A percentile compares a stretch with the other conserved stretches of the same genome.
Conservation (phyloP, 2,113 vertebrate genomes). For the Arvicanthis niloticus region DNA sequence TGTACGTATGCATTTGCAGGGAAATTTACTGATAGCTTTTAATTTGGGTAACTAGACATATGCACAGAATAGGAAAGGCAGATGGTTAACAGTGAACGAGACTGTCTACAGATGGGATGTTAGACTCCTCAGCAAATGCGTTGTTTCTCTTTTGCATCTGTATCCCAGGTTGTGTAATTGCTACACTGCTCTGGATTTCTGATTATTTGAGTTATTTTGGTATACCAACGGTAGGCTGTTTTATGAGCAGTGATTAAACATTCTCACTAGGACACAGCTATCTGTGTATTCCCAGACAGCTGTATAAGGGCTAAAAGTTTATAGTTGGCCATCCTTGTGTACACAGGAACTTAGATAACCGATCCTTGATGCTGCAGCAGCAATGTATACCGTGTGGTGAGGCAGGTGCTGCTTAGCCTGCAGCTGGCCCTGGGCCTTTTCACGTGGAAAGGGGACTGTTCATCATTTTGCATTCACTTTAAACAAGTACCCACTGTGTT, state of each 20-base stretch:
- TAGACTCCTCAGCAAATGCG: not conserved
- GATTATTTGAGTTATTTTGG: constrained; percentile 55
- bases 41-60: not conserved
- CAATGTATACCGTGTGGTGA: not conserved
- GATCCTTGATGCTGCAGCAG: constrained; percentile 20
- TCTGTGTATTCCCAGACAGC: not conserved
- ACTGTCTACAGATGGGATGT: not conserved
- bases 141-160: not conserved
- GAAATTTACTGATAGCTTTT: not conserved
- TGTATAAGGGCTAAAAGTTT: not conserved
- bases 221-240: not conserved
- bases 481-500: not conserved
- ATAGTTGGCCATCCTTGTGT: not conserved
- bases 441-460: constrained; percentile 48
- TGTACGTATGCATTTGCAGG: not conserved
- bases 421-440: not conserved
- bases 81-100: not conserved
- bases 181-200: constrained; percentile 16
- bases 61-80: not conserved
- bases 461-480: not conserved
- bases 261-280: not conserved
- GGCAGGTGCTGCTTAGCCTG: not conserved
- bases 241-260: not conserved
- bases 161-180: not conserved
- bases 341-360: constrained; percentile 9